Evolutionary conservation across 2,888 invertebrate species (phyloP), one percentile per base, ranked within the genome.

Genomic region (Cheilosia grossa): DNA sequence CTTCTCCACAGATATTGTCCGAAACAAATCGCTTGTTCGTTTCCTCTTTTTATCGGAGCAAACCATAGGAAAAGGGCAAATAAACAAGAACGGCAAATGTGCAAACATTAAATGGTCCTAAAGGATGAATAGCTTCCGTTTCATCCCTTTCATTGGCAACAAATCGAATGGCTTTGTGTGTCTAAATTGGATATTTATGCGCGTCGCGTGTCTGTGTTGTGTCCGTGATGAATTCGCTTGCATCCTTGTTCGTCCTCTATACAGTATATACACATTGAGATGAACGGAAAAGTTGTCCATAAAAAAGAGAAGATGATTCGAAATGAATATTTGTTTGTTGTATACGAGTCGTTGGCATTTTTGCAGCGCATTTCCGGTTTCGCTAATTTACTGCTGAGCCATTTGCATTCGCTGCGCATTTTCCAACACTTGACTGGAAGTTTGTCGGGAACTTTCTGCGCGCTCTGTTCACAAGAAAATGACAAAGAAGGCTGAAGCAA

Each of bases 101-200:
- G 85, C 81, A 85, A 85, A 85, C 81, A 85, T 85, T 85, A 85
- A 85, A 85, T 85, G 85, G 75, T 86, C 77, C 86, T 73, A 78
- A 82, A 86, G 77, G 73, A 86, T 69, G 77, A 82, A 86, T 86
- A 54, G 77, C 69, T 86, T 86, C 86, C 86, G 86, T 40, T 85
- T 86, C 86, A 77, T 86, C 82, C 86, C 66, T 86, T 86, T 72
- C 86, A 73, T 86, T 86, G 81, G 86, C 82, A 82, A 82, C 86
- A 80, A 86, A 82, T 86, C 82, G 82, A 82, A 86, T 86, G 67
- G 86, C 86, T 86, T 86, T 86, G 86, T 86, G 73, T 86, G 81
- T 86, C 86, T 82, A 86, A 86, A 86, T 86, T 77, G 82, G 75
- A 86, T 86, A 86, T 86, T 86, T 86, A 86, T 86, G 86, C 77